phyloP scores from a whole-genome alignment of 1,140 invertebrate genomes.

The Neodiprion lecontei region DNA sequence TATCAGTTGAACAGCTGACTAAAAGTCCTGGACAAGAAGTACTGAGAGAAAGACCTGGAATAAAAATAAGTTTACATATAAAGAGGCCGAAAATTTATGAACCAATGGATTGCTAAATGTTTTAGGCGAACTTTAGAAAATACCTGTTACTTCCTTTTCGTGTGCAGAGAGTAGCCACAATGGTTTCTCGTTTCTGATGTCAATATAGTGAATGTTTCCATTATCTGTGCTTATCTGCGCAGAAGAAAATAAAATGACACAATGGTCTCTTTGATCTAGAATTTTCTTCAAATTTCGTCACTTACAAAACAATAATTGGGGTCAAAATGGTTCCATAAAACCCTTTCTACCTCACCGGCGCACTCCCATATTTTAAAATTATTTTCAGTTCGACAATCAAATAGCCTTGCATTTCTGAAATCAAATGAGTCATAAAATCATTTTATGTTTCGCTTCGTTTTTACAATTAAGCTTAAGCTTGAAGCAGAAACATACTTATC shows the following conservation, averaged over 20 bases:
- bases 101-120: neutral
- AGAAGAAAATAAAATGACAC: slow-evolving; percentile 11
- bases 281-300: slow-evolving; percentile 30
- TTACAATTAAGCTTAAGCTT: neutral
- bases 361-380: slow-evolving; percentile 74
- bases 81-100: neutral
- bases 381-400: slow-evolving; percentile 78
- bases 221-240: slow-evolving; percentile 77
- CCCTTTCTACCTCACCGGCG: slow-evolving; percentile 84
- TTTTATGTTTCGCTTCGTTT: slow-evolving; percentile 9
- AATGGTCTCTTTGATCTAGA: neutral
- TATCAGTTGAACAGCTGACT: slow-evolving; percentile 76
- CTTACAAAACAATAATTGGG: slow-evolving; percentile 78
- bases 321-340: slow-evolving; percentile 83
- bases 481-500: slow-evolving; percentile 63
- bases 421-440: slow-evolving; percentile 18
- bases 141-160: slow-evolving; percentile 81
- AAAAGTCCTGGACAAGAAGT: slow-evolving; percentile 72
- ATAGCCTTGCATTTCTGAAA: slow-evolving; percentile 73
- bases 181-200: slow-evolving; percentile 73
- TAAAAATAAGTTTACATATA: slow-evolving; percentile 19
- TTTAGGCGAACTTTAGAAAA: neutral
- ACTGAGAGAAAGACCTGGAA: slow-evolving; percentile 73
- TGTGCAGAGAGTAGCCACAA: slow-evolving; percentile 84
- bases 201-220: slow-evolving; percentile 81